phyloP scores from a whole-genome alignment of 1,140 invertebrate species.

The Thereuonema tuberculata region DNA sequence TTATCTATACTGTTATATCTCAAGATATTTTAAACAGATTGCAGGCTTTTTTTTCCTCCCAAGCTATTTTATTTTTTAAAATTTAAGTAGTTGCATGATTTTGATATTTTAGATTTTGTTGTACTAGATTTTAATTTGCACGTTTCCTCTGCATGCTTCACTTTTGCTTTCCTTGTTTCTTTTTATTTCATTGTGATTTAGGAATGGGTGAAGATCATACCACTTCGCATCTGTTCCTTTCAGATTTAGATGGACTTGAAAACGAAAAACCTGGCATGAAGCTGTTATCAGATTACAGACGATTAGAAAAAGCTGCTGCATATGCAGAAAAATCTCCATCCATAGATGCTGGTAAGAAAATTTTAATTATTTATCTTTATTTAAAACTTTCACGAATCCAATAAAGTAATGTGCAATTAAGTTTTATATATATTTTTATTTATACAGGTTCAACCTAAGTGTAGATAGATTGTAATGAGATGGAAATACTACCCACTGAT shows the following conservation, averaged over 20 bases:
- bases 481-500: too few species aligned
- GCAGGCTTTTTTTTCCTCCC: too few species aligned
- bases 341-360: slow-evolving; percentile 45
- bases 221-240: slow-evolving; percentile 19
- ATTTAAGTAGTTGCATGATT: too few species aligned
- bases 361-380: slow-evolving; percentile 2
- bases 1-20: too few species aligned
- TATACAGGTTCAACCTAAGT: too few species aligned
- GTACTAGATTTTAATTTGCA: too few species aligned
- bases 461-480: too few species aligned
- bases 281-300: slow-evolving; percentile 67
- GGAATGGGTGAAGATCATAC: slow-evolving; percentile 11
- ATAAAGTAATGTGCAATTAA: too few species aligned
- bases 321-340: slow-evolving; percentile 50
- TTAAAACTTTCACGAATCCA: slow-evolving; percentile 36
- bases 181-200: slow-evolving; percentile 14
- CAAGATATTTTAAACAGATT: too few species aligned
- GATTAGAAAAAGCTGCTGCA: slow-evolving; percentile 52
- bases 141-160: not conserved
- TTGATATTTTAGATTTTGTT: too few species aligned
- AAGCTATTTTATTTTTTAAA: too few species aligned
- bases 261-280: slow-evolving; percentile 49
- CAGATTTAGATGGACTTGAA: slow-evolving; percentile 70
- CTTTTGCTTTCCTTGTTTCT: slow-evolving; percentile 13
- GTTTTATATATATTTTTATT: too few species aligned